Conservation (phyloP, 2,888 invertebrate species). For the Silvanus unidentatus region DNA sequence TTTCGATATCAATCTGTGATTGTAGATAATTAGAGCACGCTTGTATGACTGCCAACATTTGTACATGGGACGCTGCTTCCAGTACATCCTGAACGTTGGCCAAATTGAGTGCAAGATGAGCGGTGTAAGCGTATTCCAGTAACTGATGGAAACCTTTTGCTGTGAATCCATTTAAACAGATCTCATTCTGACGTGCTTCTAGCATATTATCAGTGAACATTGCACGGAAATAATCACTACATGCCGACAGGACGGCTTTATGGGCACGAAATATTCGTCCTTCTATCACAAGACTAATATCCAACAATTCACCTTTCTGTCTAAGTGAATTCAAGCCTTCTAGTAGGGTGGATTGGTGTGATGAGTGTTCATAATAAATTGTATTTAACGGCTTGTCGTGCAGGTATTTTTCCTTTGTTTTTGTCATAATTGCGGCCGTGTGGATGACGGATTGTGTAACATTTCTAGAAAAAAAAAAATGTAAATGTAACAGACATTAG, state of each 20-base stretch:
- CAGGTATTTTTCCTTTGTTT: conserved; percentile 38
- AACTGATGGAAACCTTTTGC: conserved; percentile 59
- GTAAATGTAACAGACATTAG: too few species aligned
- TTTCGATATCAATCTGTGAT: conserved; percentile 62
- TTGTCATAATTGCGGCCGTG: conserved; percentile 33
- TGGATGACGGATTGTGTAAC: conserved; percentile 2
- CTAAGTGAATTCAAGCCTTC: conserved; percentile 58
- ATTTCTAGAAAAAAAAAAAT: conserved; percentile 1
- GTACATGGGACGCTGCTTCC: conserved; percentile 63
- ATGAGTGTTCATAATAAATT: conserved; percentile 52
- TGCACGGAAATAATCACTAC: conserved; percentile 69
- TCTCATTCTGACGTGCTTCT: conserved; percentile 60
- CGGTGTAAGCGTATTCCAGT: conserved; percentile 65
- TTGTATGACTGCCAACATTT: conserved; percentile 57
- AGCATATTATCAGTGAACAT: conserved; percentile 69
- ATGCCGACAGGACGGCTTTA: conserved; percentile 63
- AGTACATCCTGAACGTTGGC: conserved; percentile 61
- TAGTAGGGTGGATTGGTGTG: conserved; percentile 53
- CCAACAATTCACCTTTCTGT: conserved; percentile 56
- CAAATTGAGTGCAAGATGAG: conserved; percentile 55
- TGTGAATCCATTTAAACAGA: conserved; percentile 60
- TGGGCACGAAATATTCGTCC: conserved; percentile 62
- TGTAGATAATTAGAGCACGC: conserved; percentile 62
- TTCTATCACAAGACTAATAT: conserved; percentile 62
- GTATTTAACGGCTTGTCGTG: conserved; percentile 44